These are phyloP conservation scores for Neria commutata DNA, from an alignment of 2,888 invertebrate species.

Conservation along the genomic window DNA sequence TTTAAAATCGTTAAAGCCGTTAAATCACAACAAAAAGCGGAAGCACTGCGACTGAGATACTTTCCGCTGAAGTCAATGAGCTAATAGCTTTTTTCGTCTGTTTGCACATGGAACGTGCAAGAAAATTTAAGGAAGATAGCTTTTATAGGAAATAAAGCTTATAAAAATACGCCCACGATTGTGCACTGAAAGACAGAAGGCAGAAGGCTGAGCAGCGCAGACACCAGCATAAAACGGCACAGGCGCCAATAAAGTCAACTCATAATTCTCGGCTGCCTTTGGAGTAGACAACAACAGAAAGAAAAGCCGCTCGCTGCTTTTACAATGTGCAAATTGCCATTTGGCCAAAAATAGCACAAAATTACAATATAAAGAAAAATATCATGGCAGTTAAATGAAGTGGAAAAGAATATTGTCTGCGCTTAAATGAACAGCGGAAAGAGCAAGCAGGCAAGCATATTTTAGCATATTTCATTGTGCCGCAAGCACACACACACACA, in stretches of 20 bases:
- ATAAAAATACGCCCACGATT: not conserved
- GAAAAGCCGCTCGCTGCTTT: not conserved
- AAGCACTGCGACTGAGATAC: no score
- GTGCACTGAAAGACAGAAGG: not conserved
- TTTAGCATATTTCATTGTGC: no score
- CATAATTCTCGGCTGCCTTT: not conserved
- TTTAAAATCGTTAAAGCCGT: no score
- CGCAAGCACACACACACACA: no score
- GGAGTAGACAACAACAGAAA: not conserved
- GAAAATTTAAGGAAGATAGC: no score
- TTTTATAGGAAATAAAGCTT: no score
- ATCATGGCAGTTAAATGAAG: not conserved
- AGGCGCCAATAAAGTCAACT: not conserved
- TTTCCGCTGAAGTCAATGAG: no score
- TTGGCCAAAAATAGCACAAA: not conserved
- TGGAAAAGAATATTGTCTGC: conserved; percentile 2
- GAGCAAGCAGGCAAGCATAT: no score
- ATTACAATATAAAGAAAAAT: not conserved
- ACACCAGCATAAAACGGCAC: not conserved
- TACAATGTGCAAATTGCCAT: conserved; percentile 1
- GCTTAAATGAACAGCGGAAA: not conserved
- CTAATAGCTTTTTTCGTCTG: no score
- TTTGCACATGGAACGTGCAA: no score
- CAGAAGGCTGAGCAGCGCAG: not conserved
- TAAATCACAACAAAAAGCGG: no score